A percentile compares a stretch with the other conserved stretches of the same genome.
Conservation (phyloP, 2,797 vertebrate species). For the Acrossocheilus fasciatus region DNA sequence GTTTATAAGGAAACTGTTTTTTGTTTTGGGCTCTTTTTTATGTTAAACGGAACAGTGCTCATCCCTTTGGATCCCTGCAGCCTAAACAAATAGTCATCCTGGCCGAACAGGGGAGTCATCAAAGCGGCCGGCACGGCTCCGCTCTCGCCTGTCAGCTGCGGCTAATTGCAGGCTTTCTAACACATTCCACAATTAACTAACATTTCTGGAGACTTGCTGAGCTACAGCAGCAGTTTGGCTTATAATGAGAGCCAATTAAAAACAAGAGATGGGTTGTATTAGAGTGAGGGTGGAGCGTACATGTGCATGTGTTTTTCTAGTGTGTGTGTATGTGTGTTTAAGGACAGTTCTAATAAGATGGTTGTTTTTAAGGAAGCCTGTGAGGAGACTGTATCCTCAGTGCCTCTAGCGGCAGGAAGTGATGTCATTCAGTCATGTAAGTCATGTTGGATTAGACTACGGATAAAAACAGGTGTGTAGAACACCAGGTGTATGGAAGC, state of each 20-base stretch:
- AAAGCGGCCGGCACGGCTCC: constrained; percentile 29
- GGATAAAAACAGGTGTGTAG: constrained; percentile 3
- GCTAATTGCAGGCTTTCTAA: constrained; percentile 61
- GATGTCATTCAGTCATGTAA: constrained; percentile 24
- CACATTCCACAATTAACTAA: constrained; percentile 61
- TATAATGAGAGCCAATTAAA: constrained; percentile 64
- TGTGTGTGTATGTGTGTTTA: constrained; percentile 15
- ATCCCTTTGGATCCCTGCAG: constrained; percentile 49
- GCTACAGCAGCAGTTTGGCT: constrained; percentile 55
- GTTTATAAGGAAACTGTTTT: constrained; percentile 37
- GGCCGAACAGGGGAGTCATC: constrained; percentile 55
- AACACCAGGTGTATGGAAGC: not conserved
- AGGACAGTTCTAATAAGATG: constrained; percentile 45
- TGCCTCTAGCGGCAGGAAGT: constrained; percentile 2
- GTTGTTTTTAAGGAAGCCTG: constrained; percentile 10
- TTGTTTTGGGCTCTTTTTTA: constrained; percentile 15
- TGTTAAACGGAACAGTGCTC: constrained; percentile 41
- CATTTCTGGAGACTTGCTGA: constrained; percentile 56
- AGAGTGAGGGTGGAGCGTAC: not conserved
- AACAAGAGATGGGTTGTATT: constrained; percentile 54
- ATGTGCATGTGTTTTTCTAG: not conserved
- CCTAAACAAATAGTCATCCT: constrained; percentile 56
- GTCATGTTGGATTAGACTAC: constrained; percentile 23
- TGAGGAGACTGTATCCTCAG: constrained; percentile 2
- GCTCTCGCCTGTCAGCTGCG: constrained; percentile 53